Evolutionary conservation across 2,888 invertebrate species (phyloP).

Genomic region (Epinotia brunnichana): DNA sequence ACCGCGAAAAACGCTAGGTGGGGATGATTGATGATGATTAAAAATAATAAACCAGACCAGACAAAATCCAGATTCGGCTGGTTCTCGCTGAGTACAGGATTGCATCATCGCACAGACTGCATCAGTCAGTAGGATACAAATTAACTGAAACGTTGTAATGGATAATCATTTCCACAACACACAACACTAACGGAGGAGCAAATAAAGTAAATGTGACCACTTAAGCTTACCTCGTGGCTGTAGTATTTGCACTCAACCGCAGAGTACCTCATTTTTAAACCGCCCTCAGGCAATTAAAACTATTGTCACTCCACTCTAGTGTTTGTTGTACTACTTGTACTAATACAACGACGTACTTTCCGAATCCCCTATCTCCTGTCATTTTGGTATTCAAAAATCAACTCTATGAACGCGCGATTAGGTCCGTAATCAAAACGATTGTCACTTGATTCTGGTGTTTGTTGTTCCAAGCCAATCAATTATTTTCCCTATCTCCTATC

Average conservation of each 20-base stretch:
- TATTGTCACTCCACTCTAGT: slow-evolving; percentile 36
- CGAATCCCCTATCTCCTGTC: not conserved
- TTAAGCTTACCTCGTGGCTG: slow-evolving; percentile 20
- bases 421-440: not conserved
- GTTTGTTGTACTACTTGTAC: slow-evolving; percentile 29
- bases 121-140: too few species aligned
- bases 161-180: not conserved
- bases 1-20: too few species aligned
- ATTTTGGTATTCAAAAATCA: not conserved
- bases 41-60: too few species aligned
- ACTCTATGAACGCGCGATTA: not conserved
- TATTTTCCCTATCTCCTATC: not conserved
- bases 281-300: slow-evolving; percentile 33
- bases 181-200: not conserved
- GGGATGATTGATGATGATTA: too few species aligned
- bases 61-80: too few species aligned
- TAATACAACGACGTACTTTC: slow-evolving; percentile 9
- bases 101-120: too few species aligned
- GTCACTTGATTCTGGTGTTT: not conserved
- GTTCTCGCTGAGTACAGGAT: too few species aligned
- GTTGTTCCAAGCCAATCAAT: slow-evolving; percentile 1
- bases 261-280: slow-evolving; percentile 24
- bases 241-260: slow-evolving; percentile 12
- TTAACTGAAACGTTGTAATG: too few species aligned
- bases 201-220: slow-evolving; percentile 18